These are phyloP conservation scores for Stenopsyche tienmushanensis DNA, from an alignment of 1,140 invertebrate species.

Conservation along the genomic window DNA sequence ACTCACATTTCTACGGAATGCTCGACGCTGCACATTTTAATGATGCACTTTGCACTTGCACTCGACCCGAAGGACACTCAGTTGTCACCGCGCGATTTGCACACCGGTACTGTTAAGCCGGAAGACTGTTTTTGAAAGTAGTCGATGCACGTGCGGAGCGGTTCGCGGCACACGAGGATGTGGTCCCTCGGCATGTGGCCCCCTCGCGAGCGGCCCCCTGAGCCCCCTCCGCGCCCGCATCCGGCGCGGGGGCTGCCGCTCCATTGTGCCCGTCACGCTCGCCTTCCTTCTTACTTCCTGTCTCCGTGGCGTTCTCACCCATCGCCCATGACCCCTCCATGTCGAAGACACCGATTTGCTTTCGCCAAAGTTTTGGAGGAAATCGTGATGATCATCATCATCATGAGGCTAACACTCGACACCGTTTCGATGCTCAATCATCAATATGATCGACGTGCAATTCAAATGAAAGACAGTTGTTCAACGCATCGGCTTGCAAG, in stretches of 20 bases:
- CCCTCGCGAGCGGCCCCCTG: constrained; percentile 2
- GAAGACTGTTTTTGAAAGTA: too few relatives aligned
- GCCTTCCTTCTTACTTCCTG: constrained; percentile 6
- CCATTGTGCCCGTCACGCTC: constrained; percentile 9
- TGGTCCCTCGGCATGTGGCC: background rate
- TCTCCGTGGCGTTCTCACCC: constrained; percentile 3
- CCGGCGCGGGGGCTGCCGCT: background rate
- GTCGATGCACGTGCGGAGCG: background rate
- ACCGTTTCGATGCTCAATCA: background rate
- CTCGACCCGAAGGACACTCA: too few relatives aligned
- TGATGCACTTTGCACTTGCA: too few relatives aligned
- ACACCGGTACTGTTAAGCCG: too few relatives aligned
- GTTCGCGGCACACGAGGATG: background rate
- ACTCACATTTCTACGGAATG: too few relatives aligned
- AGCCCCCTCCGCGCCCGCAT: too few relatives aligned
- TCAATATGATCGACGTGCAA: background rate
- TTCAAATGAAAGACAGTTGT: background rate
- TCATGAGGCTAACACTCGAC: background rate
- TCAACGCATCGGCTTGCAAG: background rate
- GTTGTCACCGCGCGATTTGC: too few relatives aligned
- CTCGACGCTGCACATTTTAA: too few relatives aligned
- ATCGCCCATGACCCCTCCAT: constrained; percentile 1
- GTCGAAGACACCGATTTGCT: background rate
- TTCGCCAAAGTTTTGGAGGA: background rate
- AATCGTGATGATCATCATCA: background rate